A percentile compares a stretch with the other conserved stretches of the same genome.
These are phyloP conservation scores for Patiria pectinifera DNA, from an alignment of 53 echinoderm and acorn worm species.

Conservation along the genomic window DNA sequence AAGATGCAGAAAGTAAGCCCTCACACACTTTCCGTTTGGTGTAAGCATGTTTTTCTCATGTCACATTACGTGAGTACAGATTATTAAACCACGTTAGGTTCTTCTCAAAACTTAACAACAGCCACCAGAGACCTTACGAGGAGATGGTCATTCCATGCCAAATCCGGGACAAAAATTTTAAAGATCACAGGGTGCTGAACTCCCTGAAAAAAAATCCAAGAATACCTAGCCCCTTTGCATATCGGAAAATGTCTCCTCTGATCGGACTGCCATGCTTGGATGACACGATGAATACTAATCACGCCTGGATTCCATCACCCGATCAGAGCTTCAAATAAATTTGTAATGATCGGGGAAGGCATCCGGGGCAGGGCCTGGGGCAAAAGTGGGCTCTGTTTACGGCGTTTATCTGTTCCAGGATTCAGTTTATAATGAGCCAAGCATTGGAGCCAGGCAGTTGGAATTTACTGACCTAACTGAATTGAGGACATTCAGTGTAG, in stretches of 20 bases:
- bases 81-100: too few relatives aligned
- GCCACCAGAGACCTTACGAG: too few relatives aligned
- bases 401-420: not conserved
- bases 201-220: too few relatives aligned
- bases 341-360: not conserved
- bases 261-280: not conserved
- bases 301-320: not conserved
- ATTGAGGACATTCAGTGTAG: not conserved
- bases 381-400: not conserved
- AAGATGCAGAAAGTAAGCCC: too few relatives aligned
- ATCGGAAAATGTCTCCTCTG: not conserved
- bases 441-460: not conserved
- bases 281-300: not conserved
- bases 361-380: not conserved
- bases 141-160: too few relatives aligned
- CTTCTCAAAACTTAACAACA: too few relatives aligned
- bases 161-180: too few relatives aligned
- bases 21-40: too few relatives aligned
- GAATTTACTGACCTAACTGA: not conserved
- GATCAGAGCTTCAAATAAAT: not conserved
- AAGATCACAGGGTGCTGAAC: not conserved
- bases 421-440: not conserved
- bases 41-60: too few relatives aligned
- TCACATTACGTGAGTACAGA: too few relatives aligned
- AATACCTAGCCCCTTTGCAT: too few relatives aligned